phyloP scores from a whole-genome alignment of 1,140 invertebrate species.

The Leptoteleia sp. region DNA sequence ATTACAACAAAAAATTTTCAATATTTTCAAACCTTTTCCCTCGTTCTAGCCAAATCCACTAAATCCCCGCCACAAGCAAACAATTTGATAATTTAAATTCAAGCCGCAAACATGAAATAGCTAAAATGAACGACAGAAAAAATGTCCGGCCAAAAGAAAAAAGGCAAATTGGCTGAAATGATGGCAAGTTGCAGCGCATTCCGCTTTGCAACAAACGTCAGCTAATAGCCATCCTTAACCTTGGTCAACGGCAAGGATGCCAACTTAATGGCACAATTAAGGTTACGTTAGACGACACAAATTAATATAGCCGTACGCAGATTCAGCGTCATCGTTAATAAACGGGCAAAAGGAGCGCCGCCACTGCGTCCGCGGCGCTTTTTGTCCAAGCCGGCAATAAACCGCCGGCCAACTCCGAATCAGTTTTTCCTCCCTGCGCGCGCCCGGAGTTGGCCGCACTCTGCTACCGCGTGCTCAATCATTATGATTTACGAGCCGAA shows the following conservation, averaged over 20 bases:
- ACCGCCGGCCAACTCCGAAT: not conserved
- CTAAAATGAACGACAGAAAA: too few species aligned
- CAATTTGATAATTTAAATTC: too few species aligned
- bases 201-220: not conserved
- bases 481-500: conserved; percentile 46
- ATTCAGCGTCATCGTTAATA: conserved; percentile 27
- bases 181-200: too few species aligned
- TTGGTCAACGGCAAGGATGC: conserved; percentile 15
- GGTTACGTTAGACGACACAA: conserved; percentile 19
- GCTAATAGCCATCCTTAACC: conserved; percentile 20
- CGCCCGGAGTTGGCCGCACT: not conserved
- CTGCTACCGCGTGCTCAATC: conserved; percentile 27
- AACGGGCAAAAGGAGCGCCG: conserved; percentile 14
- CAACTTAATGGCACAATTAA: conserved; percentile 28
- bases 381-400: conserved; percentile 9
- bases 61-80: too few species aligned
- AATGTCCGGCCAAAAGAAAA: too few species aligned
- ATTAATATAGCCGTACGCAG: conserved; percentile 33
- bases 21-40: too few species aligned
- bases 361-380: conserved; percentile 7
- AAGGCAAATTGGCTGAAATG: too few species aligned
- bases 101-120: too few species aligned
- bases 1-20: too few species aligned
- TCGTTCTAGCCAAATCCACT: too few species aligned
- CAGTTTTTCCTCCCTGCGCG: not conserved